Base-by-base conservation (phyloP, 2,888 invertebrate species). In the Scaeva pyrastri region DNA sequence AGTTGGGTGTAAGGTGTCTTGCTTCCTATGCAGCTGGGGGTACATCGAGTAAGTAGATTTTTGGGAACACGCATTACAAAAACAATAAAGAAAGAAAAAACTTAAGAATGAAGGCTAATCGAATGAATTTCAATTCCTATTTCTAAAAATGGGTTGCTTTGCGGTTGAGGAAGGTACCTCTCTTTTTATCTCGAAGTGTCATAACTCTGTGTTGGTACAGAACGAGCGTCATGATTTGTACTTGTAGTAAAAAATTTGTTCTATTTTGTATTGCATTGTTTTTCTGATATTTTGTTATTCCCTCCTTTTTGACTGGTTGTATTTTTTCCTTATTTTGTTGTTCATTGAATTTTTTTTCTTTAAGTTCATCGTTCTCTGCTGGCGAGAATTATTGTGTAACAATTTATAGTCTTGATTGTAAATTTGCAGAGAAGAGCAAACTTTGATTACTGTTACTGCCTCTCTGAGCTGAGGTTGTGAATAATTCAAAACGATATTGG, bases 311-410 rank as follows among this genome's bases (percentile, higher is more conserved):
- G 26, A 7, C 41, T 60, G 21, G 1, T 41, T 43, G n/a, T 21
- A 23, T 21, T 21, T 16, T 48, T 7, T 26, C 12, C 2, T n/a
- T 2, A 31, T 10, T 7, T 16, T 31, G n/a, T 56, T 36, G 2
- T 52, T 41, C 60, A 41, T 41, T 26, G 45, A 31, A 48, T 36
- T 31, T 36, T 31, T 31, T 31, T 31, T 19, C 19, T 36, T 48
- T 19, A 66, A 48, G 66, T 66, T 66, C 66, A 66, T 66, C 36
- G 66, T 48, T 66, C 66, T 66, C 36, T 66, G 36, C 12, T 7
- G 12, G 19, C 23, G 8, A 14, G 48, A 36, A 26, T 31, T 64
- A 64, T 45, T 48, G 66, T 48, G 31, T 66, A 36, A 48, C 48
- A 43, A 26, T 64, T 64, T 45, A 31, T 66, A 48, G 31, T 19